A percentile compares a stretch with the other conserved stretches of the same genome.
Evolutionary conservation across 2,888 invertebrate genomes (phyloP).

Genomic region (Andricus curvator): DNA sequence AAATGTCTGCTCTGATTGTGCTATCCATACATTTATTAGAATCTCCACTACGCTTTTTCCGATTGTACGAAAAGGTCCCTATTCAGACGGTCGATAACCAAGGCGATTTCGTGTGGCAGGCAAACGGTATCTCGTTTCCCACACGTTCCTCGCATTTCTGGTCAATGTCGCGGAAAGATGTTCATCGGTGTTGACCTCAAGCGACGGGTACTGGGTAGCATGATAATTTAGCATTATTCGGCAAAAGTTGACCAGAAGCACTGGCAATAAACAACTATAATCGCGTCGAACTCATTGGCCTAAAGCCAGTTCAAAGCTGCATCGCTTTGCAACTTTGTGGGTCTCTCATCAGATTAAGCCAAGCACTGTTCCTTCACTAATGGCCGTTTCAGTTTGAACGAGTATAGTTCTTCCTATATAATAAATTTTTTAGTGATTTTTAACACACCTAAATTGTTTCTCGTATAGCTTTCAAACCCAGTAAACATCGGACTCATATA

Average conservation of each 20-base stretch:
- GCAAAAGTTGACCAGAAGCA: slow-evolving; percentile 69
- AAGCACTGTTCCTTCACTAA: background rate
- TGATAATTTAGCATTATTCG: slow-evolving; percentile 61
- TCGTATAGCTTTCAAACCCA: no score
- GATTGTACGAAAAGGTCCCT: background rate
- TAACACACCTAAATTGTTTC: no score
- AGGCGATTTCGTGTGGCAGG: background rate
- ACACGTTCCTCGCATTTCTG: slow-evolving; percentile 36
- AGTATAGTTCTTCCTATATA: background rate
- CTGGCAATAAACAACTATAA: slow-evolving; percentile 70
- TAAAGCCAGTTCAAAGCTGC: slow-evolving; percentile 51
- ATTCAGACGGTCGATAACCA: background rate
- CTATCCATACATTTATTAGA: background rate
- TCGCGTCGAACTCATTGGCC: slow-evolving; percentile 64
- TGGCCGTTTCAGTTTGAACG: background rate
- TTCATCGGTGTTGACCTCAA: slow-evolving; percentile 64
- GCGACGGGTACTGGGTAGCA: slow-evolving; percentile 42
- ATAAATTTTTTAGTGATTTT: no score
- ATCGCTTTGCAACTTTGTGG: background rate
- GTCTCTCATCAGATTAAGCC: background rate
- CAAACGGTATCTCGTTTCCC: background rate
- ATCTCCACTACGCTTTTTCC: background rate
- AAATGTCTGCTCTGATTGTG: background rate
- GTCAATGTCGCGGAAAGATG: slow-evolving; percentile 69
- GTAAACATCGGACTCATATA: no score